phyloP scores from a whole-genome alignment of 2,888 invertebrate species.

The Hipparchia sbordonii region DNA sequence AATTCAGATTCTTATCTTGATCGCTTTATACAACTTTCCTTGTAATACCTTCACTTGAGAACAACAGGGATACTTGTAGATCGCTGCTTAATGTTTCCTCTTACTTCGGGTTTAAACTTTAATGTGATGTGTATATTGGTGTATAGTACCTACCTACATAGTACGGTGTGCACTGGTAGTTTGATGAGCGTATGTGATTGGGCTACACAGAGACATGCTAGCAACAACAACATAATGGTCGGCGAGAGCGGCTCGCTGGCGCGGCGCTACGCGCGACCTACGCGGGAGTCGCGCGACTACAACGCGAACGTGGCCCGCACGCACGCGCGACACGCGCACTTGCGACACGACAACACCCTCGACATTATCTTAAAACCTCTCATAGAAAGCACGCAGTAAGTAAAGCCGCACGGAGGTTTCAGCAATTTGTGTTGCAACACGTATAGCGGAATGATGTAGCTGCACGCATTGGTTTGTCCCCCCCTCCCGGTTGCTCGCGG shows the following conservation, averaged over 20 bases:
- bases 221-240: slow-evolving; percentile 83
- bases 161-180: slow-evolving; percentile 68
- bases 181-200: slow-evolving; percentile 71
- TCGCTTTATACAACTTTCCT: background rate
- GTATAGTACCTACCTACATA: slow-evolving; percentile 44
- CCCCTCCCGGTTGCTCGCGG: slow-evolving; percentile 51
- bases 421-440: slow-evolving; percentile 65
- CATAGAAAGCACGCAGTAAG: slow-evolving; percentile 84
- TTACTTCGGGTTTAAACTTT: slow-evolving; percentile 17
- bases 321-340: slow-evolving; percentile 62
- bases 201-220: slow-evolving; percentile 83
- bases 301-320: slow-evolving; percentile 76
- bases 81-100: slow-evolving; percentile 19
- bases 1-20: too few species aligned
- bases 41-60: background rate
- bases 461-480: slow-evolving; percentile 74
- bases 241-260: slow-evolving; percentile 79
- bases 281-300: slow-evolving; percentile 64
- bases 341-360: slow-evolving; percentile 80
- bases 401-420: slow-evolving; percentile 61
- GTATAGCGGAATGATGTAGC: slow-evolving; percentile 71
- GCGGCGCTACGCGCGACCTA: slow-evolving; percentile 71
- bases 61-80: background rate
- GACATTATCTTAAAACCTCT: slow-evolving; percentile 82
- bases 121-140: slow-evolving; percentile 41